Evolutionary conservation across 2,797 vertebrate genomes (phyloP).

Genomic region (Glossophaga mutica): DNA sequence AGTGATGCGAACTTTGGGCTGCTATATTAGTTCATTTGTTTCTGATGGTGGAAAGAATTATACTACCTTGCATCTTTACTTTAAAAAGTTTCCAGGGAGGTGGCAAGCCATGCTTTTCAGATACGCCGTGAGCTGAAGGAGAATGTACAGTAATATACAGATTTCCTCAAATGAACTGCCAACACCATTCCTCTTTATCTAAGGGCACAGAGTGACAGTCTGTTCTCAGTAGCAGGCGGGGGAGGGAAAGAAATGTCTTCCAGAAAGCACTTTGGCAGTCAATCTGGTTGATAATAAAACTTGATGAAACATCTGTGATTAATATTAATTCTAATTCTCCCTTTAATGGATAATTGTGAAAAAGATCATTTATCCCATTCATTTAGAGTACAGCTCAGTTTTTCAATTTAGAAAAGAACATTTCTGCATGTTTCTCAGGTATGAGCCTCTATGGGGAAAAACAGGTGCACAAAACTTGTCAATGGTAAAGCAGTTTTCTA

Average conservation of each 20-base stretch:
- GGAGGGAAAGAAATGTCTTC: constrained; percentile 74
- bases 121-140: constrained; percentile 75
- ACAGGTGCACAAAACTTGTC: constrained; percentile 9
- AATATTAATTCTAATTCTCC: constrained; percentile 84
- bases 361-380: constrained; percentile 75
- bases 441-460: not conserved
- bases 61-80: constrained; percentile 80
- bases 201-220: constrained; percentile 83
- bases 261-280: constrained; percentile 83
- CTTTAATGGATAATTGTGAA: constrained; percentile 80
- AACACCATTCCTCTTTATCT: constrained; percentile 90
- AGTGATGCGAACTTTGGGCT: constrained; percentile 76
- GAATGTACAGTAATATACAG: constrained; percentile 81
- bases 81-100: constrained; percentile 86
- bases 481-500: not conserved
- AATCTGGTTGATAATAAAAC: constrained; percentile 83
- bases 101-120: constrained; percentile 83
- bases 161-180: constrained; percentile 84
- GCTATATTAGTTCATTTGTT: constrained; percentile 83
- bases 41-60: constrained; percentile 84
- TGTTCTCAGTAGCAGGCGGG: constrained; percentile 80
- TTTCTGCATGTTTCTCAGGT: constrained; percentile 61
- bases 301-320: constrained; percentile 83
- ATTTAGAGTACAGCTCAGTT: constrained; percentile 67
- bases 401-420: constrained; percentile 61